Evolutionary conservation across 2,797 vertebrate genomes (phyloP).

Genomic region (Choloepus didactylus): DNA sequence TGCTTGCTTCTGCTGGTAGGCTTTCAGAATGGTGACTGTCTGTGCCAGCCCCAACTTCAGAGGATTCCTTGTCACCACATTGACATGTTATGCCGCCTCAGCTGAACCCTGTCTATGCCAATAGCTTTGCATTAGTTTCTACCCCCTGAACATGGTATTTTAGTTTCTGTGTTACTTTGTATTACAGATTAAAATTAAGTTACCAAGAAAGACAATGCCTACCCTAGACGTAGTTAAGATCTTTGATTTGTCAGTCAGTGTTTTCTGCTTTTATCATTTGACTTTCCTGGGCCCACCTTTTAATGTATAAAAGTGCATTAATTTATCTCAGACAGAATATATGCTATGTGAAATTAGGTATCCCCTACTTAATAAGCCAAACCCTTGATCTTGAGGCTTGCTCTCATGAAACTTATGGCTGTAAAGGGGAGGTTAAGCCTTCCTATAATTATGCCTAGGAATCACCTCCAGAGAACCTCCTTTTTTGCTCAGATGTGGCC

Average conservation of each 20-base stretch:
- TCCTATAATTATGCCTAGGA: too few relatives aligned
- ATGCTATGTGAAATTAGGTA: too few relatives aligned
- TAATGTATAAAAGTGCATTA: constrained; percentile 55
- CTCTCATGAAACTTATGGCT: too few relatives aligned
- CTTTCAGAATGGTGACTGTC: not conserved
- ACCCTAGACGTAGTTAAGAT: not conserved
- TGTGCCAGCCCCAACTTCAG: not conserved
- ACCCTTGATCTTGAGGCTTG: too few relatives aligned
- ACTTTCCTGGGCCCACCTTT: constrained; percentile 23
- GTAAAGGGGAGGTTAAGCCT: too few relatives aligned
- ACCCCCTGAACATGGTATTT: not conserved
- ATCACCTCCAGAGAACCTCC: too few relatives aligned
- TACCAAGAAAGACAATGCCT: not conserved
- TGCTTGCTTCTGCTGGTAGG: not conserved
- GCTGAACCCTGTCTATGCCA: not conserved
- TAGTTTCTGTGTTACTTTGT: constrained; percentile 21
- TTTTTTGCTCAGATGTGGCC: too few relatives aligned
- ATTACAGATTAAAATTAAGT: constrained; percentile 42
- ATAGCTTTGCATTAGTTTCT: not conserved
- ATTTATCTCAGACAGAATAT: not conserved
- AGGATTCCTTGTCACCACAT: not conserved
- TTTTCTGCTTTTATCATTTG: constrained; percentile 43
- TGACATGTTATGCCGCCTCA: not conserved
- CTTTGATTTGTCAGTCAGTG: not conserved
- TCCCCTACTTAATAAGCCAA: too few relatives aligned